Evolutionary conservation across 2,797 vertebrate genomes (phyloP).

Genomic region (Typhlichthys subterraneus): DNA sequence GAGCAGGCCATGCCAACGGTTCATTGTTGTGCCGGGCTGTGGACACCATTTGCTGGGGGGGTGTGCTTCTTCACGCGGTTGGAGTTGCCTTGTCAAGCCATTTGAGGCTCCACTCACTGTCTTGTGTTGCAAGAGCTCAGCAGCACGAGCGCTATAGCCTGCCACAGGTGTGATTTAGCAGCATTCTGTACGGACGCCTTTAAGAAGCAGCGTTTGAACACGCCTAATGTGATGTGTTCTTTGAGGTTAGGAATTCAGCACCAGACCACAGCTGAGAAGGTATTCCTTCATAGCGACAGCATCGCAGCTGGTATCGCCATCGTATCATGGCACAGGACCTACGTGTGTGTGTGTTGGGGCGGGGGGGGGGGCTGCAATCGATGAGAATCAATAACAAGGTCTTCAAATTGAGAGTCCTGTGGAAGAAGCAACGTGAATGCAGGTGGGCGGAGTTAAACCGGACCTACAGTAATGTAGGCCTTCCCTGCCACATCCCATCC

Average conservation of each 20-base stretch:
- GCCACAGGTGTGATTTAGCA: constrained; percentile 5
- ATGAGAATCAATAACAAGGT: constrained; percentile 20
- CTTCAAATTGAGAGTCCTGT: not conserved
- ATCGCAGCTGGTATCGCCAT: not conserved
- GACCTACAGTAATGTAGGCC: constrained; percentile 46
- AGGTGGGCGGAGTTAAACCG: constrained; percentile 10
- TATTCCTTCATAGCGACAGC: not conserved
- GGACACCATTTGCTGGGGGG: constrained; percentile 19
- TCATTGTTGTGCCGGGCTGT: constrained; percentile 32
- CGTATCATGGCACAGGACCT: not conserved
- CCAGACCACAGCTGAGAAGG: no score
- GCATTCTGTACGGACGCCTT: not conserved
- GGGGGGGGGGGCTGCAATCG: constrained; percentile 19
- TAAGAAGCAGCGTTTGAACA: not conserved
- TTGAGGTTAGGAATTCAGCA: constrained; percentile 1
- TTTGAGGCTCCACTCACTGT: constrained; percentile 3
- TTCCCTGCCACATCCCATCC: constrained; percentile 45
- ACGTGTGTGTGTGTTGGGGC: not conserved
- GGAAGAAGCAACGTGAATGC: not conserved
- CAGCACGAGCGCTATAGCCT: not conserved
- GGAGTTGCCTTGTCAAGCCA: constrained; percentile 14
- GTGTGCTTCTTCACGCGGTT: constrained; percentile 4
- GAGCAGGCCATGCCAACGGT: constrained; percentile 36
- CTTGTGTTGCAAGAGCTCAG: constrained; percentile 3
- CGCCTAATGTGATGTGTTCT: not conserved